phyloP scores from a whole-genome alignment of 2,113 vertebrate species.

The Peromyscus polionotus region DNA sequence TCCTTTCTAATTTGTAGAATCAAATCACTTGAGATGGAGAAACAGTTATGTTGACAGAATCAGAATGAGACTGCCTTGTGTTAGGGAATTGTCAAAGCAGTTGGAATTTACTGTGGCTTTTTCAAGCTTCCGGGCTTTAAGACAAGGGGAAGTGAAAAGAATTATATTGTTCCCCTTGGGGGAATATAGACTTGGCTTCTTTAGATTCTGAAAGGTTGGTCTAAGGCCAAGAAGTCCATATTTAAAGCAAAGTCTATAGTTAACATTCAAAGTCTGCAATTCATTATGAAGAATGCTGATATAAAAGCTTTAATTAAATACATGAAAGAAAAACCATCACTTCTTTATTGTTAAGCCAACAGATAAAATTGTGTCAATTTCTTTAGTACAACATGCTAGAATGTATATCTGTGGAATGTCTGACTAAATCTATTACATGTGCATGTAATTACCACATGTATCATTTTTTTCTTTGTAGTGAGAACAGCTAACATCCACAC shows the following conservation, averaged over 20 bases:
- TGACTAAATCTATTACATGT: not conserved
- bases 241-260: not conserved
- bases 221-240: conserved; percentile 39
- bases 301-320: not conserved
- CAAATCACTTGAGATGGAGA: conserved; percentile 47
- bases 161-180: conserved; percentile 37
- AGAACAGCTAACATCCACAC: not conserved
- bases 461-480: no score
- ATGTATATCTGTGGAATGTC: not conserved
- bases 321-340: not conserved
- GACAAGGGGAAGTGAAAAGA: not conserved
- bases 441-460: not conserved
- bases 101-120: conserved; percentile 43
- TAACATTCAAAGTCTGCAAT: not conserved
- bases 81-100: not conserved
- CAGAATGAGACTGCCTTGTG: conserved; percentile 7
- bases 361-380: not conserved
- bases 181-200: not conserved
- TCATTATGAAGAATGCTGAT: not conserved
- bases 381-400: not conserved
- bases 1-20: conserved; percentile 66
- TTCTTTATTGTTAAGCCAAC: not conserved
- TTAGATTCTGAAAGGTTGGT: conserved; percentile 32
- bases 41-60: conserved; percentile 8
- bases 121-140: not conserved